Percentiles rank a stretch among this genome's conserved stretches.
Conservation (phyloP, 2,888 invertebrate species). For the Patella depressa region DNA sequence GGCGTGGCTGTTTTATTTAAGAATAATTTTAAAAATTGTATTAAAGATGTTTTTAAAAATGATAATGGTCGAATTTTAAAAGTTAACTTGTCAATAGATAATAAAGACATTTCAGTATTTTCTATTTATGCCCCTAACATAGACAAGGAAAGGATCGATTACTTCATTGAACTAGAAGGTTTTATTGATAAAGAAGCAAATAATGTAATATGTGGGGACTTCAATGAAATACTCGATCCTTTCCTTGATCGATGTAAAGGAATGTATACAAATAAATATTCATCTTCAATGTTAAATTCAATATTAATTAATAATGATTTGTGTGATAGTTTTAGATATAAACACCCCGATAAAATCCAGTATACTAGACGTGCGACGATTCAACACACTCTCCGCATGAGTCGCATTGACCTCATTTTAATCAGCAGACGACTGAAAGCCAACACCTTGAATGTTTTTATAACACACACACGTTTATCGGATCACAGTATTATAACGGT, state of each 20-base stretch:
- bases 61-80: conserved; percentile 21
- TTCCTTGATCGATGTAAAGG: background rate
- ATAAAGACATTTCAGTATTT: conserved; percentile 18
- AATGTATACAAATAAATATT: background rate
- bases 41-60: conserved; percentile 3
- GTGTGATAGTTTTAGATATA: background rate
- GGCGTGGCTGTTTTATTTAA: conserved; percentile 20
- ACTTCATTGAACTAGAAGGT: background rate
- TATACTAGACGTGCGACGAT: no score
- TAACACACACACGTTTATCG: background rate
- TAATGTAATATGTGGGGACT: background rate
- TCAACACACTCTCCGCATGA: no score
- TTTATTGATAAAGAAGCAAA: background rate
- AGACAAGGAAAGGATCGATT: conserved; percentile 5
- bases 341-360: background rate
- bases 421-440: background rate
- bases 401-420: background rate
- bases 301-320: background rate
- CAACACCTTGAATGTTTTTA: background rate
- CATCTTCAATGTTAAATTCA: background rate
- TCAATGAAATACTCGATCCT: background rate
- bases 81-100: background rate
- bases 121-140: conserved; percentile 27
- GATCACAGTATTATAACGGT: background rate
- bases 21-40: conserved; percentile 1